phyloP scores from a whole-genome alignment of 2,113 vertebrate genomes.

The Tachycineta bicolor region DNA sequence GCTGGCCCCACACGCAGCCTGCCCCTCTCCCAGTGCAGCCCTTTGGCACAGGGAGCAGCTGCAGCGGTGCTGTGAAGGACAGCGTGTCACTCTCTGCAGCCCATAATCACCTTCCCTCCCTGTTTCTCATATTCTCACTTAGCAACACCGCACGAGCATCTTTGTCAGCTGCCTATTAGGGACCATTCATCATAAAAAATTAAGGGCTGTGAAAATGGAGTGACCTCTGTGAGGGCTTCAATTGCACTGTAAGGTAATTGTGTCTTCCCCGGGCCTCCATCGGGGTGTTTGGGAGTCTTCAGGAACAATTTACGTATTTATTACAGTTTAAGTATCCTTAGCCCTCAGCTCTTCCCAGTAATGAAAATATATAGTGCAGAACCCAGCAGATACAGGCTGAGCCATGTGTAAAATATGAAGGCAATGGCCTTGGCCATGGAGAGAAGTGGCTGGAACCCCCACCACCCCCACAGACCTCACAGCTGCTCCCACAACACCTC shows the following conservation, averaged over 20 bases:
- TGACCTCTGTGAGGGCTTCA: constrained; percentile 30
- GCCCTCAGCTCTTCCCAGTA: constrained; percentile 30
- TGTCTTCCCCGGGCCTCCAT: constrained; percentile 11
- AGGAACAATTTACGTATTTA: constrained; percentile 54
- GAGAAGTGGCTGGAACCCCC: not conserved
- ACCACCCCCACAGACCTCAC: not conserved
- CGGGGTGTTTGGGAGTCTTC: constrained; percentile 25
- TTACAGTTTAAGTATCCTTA: constrained; percentile 49
- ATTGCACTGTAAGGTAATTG: constrained; percentile 51
- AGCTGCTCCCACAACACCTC: not conserved
- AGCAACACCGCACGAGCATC: not conserved
- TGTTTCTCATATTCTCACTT: not conserved
- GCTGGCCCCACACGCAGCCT: not conserved
- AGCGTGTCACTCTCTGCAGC: not conserved
- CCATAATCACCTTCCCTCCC: not conserved
- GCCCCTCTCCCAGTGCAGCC: fast-evolving
- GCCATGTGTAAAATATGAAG: not conserved
- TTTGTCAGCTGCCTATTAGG: constrained; percentile 21
- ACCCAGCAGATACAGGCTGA: not conserved
- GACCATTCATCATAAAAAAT: constrained; percentile 52
- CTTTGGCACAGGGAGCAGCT: not conserved
- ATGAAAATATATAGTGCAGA: constrained; percentile 31
- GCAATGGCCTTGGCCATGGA: not conserved
- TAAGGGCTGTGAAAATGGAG: constrained; percentile 47
- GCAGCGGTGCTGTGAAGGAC: not conserved